Evolutionary conservation across 2,888 invertebrate species (phyloP).

Genomic region (Tholera decimalis): DNA sequence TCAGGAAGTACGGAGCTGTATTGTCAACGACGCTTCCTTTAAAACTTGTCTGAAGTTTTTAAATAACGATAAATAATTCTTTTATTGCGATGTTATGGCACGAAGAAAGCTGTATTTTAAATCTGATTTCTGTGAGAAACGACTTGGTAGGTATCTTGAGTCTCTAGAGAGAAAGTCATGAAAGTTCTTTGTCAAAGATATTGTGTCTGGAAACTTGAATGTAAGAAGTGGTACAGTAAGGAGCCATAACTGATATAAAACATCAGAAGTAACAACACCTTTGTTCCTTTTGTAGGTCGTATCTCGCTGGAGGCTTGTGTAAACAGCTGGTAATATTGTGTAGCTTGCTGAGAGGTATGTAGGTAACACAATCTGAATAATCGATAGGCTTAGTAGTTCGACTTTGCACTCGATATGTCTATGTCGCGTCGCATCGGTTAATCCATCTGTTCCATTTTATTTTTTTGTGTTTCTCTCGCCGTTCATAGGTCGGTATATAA

Average conservation of each 20-base stretch:
- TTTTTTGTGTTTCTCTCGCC: conserved; percentile 12
- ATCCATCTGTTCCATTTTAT: conserved; percentile 41
- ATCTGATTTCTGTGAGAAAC: conserved; percentile 35
- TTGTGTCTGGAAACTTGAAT: conserved; percentile 20
- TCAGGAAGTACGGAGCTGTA: conserved; percentile 62
- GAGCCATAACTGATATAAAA: conserved; percentile 15
- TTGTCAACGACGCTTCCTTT: conserved; percentile 60
- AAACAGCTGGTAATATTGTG: conserved; percentile 35
- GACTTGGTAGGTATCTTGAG: conserved; percentile 11
- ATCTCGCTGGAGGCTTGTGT: conserved; percentile 28
- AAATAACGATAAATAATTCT: conserved; percentile 53
- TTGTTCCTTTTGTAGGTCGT: conserved; percentile 31
- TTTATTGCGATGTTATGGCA: conserved; percentile 40
- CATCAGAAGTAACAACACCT: conserved; percentile 21
- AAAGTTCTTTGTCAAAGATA: conserved; percentile 42
- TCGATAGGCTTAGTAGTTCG: conserved; percentile 50
- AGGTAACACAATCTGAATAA: conserved; percentile 54
- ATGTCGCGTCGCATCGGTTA: conserved; percentile 33
- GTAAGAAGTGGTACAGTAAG: conserved; percentile 13
- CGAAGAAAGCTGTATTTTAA: conserved; percentile 32
- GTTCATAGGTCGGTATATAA: neutral
- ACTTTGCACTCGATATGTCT: conserved; percentile 48
- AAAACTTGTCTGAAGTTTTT: conserved; percentile 50
- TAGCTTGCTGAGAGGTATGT: conserved; percentile 20
- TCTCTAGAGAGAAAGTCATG: conserved; percentile 25